Base-by-base conservation (phyloP, 2,888 invertebrate genomes). In the Abrostola triplasia region DNA sequence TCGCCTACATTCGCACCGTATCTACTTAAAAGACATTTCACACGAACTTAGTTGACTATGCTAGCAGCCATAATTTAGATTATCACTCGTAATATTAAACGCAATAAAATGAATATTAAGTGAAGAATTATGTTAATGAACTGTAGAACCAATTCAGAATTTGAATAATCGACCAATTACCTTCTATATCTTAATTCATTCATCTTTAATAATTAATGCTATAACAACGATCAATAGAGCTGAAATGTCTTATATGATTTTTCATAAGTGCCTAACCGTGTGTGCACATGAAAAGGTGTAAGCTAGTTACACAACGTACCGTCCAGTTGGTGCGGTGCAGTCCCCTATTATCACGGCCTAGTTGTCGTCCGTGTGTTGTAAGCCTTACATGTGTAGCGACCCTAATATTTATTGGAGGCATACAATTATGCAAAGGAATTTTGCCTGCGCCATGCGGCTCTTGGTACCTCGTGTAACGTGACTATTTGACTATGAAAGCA, bases 341-440 rank as follows among this genome's bases (percentile, higher is more conserved):
- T 84, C 84, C 84, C 79, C 86, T 86, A 90, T 91, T 92, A 91
- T 89, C 87, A 87, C 92, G 92, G 89, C 88, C 92, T 86, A 91
- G 87, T 92, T 90, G 87, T 63, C 85, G 80, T 74, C 62, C 64
- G 81, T 83, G 84, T 92, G 90, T 83, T 84, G 92, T 81, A 92
- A 92, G 80, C 86, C 83, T 84, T 83, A 87, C 80, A 81, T 84
- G 81, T 83, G 81, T 78, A 53, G 63, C 77, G 78, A 78, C 76
- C 79, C 80, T 80, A 80, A 79, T 80, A 77, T 60, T 76, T 72
- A 70, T 69, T 67, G 66, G 62, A 76, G 64, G 79, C 59, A 64
- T 65, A 68, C 73, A 63, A 65, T 80, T 76, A 78, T 78, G 79
- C 74, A 79, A 78, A 64, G 62, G 64, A 70, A 69, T 66, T 66